Evolutionary conservation across 1,140 invertebrate species (phyloP).

Genomic region (Anastrepha obliqua): DNA sequence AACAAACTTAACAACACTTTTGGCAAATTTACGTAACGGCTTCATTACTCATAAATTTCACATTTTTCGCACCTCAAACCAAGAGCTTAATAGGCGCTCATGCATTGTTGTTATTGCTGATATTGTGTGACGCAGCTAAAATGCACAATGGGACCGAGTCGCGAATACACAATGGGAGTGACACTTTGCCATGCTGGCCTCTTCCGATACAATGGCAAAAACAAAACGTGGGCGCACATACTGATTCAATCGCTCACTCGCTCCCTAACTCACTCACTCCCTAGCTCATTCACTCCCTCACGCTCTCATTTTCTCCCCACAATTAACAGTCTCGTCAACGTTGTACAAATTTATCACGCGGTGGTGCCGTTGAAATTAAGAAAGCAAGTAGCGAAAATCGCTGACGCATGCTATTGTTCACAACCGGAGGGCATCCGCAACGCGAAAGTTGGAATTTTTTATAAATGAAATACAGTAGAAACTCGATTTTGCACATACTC

Average conservation of each 20-base stretch:
- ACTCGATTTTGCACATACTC: too few species aligned
- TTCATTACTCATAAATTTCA: constrained; percentile 34
- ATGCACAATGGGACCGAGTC: not conserved
- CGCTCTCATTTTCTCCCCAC: not conserved
- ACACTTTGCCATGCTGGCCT: constrained; percentile 10
- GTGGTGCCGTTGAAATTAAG: not conserved
- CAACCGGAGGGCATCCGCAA: not conserved
- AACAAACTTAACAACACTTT: constrained; percentile 7
- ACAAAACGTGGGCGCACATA: not conserved
- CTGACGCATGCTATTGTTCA: constrained; percentile 9
- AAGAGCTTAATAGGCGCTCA: not conserved
- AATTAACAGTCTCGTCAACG: not conserved
- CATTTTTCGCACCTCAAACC: not conserved
- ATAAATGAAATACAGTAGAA: not conserved
- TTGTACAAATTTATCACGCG: not conserved
- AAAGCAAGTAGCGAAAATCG: constrained; percentile 21
- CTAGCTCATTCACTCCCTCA: not conserved
- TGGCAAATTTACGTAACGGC: constrained; percentile 23
- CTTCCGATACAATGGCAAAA: not conserved
- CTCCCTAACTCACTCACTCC: not conserved
- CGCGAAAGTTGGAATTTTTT: not conserved
- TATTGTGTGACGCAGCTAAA: not conserved
- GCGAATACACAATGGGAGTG: constrained; percentile 3
- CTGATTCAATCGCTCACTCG: not conserved
- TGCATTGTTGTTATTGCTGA: not conserved